Conservation (phyloP, 1,140 invertebrate species). For the Drosophila lacertosa region DNA sequence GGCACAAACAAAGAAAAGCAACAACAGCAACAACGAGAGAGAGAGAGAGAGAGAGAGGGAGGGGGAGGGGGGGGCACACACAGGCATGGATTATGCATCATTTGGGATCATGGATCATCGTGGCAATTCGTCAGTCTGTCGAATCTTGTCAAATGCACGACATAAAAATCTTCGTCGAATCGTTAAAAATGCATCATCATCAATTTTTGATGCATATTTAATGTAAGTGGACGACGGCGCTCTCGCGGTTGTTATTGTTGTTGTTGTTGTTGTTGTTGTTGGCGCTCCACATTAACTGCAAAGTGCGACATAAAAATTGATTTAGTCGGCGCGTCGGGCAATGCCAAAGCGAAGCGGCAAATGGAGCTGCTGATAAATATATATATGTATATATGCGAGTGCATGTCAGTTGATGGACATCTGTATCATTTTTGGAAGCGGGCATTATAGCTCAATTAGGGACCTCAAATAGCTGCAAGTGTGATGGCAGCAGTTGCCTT, state of each 20-base stretch:
- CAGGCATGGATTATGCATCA: background rate
- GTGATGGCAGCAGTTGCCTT: background rate
- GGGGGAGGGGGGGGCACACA: too few species aligned
- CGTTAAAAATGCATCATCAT: conserved; percentile 83
- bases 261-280: conserved; percentile 11
- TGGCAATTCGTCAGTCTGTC: conserved; percentile 61
- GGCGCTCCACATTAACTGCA: conserved; percentile 67
- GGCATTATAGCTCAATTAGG: conserved; percentile 72
- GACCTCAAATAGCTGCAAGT: conserved; percentile 42
- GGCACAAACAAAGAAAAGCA: conserved; percentile 43
- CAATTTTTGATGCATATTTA: conserved; percentile 83
- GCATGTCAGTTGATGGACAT: background rate
- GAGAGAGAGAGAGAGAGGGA: too few species aligned
- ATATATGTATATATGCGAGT: background rate
- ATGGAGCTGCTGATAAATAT: conserved; percentile 26
- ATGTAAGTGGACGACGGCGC: conserved; percentile 63
- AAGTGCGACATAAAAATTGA: conserved; percentile 80
- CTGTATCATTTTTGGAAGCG: background rate
- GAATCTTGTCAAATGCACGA: conserved; percentile 73
- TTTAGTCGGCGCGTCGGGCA: conserved; percentile 63
- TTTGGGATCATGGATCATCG: conserved; percentile 18
- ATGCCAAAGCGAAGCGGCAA: conserved; percentile 45
- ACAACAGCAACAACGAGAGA: conserved; percentile 3
- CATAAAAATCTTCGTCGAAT: conserved; percentile 77
- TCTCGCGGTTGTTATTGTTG: conserved; percentile 4